Evolutionary conservation across 2,113 vertebrate genomes (phyloP).

Genomic region (Salvelinus sp.): DNA sequence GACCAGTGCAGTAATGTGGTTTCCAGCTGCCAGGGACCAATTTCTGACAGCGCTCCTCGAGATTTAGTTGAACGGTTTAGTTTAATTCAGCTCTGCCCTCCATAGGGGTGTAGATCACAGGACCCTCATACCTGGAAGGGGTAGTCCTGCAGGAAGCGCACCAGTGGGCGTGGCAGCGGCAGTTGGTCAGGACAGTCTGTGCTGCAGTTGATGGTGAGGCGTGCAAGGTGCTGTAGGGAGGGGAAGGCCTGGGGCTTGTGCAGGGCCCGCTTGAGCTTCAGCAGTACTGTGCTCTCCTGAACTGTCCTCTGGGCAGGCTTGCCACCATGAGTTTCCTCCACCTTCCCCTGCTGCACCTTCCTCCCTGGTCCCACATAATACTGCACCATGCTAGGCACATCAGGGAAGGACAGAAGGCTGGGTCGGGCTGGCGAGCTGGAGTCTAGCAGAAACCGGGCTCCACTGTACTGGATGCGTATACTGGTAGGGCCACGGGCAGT

Average conservation of each 20-base stretch:
- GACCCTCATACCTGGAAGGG: conserved; percentile 90
- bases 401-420: conserved; percentile 88
- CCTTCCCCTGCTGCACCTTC: conserved; percentile 66
- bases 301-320: conserved; percentile 53
- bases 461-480: conserved; percentile 90
- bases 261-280: conserved; percentile 87
- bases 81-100: too few relatives aligned
- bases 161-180: conserved; percentile 86
- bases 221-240: conserved; percentile 92
- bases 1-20: neutral
- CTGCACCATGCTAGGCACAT: conserved; percentile 92
- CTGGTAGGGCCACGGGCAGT: conserved; percentile 94
- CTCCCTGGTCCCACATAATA: conserved; percentile 86
- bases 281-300: conserved; percentile 78
- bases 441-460: conserved; percentile 89
- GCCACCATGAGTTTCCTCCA: conserved; percentile 56
- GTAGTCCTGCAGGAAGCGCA: conserved; percentile 88
- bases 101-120: neutral
- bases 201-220: conserved; percentile 86
- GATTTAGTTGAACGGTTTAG: too few relatives aligned
- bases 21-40: conserved; percentile 21
- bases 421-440: conserved; percentile 89
- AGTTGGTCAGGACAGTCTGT: conserved; percentile 72
- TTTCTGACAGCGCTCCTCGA: neutral
- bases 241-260: conserved; percentile 79